Base-by-base conservation (phyloP, 1,140 invertebrate genomes). In the Aradophagus sp. region DNA sequence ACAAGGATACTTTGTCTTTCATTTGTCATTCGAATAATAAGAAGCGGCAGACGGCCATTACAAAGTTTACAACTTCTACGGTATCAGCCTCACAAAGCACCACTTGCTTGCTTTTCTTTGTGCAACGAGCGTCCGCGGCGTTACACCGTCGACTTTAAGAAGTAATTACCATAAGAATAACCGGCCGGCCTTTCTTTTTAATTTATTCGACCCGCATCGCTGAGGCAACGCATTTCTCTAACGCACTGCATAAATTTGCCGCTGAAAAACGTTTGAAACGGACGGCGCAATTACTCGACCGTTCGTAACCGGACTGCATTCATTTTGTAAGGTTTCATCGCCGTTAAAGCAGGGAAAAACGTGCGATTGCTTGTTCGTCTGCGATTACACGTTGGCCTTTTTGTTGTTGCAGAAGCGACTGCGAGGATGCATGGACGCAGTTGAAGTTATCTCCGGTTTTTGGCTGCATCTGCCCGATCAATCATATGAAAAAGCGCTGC, bases 391-490 rank as follows among this genome's bases (percentile, higher is more conserved):
- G n/a, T n/a, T n/a, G n/a, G n/a, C n/a, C n/a, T 27, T 62, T 74
- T 20, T 73, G 78, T 86, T 73, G 79, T 86, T 87, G 23, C 87
- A 96, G 94, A 81, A 92, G 93, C 39, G 85, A 90, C 31, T 96
- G 94, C 75, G 91, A 93, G 74, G 91, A 93, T 73, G 90, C 93
- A 4, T 95, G 93, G 93, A 90, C 91, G 39, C 92, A 93, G 74
- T 86, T 95, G 14, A 89, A 93, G 31, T 14, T 56, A 8, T 66
- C 93, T 7, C 93, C 93, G 1, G 91, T 96, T 88, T 96, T 95
- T 82, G 94, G 94, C 8, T 95, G 94, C 85, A 95, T 95, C 70
- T 95, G 94, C 83, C 94, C 94, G 41, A 93, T 93, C 79, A 94
- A 93, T 74, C 91, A 93, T 82, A 91, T 92, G 87, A 95, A 95